Conservation (phyloP, 2,113 vertebrate genomes). For the Apus apus region DNA sequence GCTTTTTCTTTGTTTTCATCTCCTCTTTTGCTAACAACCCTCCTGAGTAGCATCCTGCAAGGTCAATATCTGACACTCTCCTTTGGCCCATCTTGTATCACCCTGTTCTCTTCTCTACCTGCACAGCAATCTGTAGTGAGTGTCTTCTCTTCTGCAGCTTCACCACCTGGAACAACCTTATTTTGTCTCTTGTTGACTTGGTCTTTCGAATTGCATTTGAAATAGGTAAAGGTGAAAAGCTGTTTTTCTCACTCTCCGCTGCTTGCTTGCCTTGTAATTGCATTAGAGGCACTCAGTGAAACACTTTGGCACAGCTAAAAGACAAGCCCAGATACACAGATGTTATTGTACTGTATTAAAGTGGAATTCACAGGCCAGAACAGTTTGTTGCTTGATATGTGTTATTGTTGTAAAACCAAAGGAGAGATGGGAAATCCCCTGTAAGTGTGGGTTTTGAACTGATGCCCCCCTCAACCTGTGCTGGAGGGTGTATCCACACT, state of each 20-base stretch:
- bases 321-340: not conserved
- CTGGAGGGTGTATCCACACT: not conserved
- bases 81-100: not conserved
- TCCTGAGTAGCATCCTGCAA: slow-evolving; percentile 27
- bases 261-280: slow-evolving; percentile 17
- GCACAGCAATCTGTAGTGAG: not conserved
- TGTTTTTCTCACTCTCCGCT: not conserved
- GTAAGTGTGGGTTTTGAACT: not conserved
- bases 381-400: not conserved
- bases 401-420: not conserved
- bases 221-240: not conserved
- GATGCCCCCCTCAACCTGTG: not conserved
- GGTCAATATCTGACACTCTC: slow-evolving; percentile 14
- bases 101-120: not conserved
- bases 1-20: slow-evolving; percentile 49
- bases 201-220: slow-evolving; percentile 45
- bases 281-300: not conserved
- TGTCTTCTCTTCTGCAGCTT: slow-evolving; percentile 35
- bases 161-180: slow-evolving; percentile 28
- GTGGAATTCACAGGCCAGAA: not conserved
- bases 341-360: not conserved
- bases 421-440: not conserved
- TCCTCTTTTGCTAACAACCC: slow-evolving; percentile 34
- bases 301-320: not conserved
- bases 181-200: slow-evolving; percentile 33